phyloP scores from a whole-genome alignment of 2,113 vertebrate genomes.

The Lamprotornis superbus region DNA sequence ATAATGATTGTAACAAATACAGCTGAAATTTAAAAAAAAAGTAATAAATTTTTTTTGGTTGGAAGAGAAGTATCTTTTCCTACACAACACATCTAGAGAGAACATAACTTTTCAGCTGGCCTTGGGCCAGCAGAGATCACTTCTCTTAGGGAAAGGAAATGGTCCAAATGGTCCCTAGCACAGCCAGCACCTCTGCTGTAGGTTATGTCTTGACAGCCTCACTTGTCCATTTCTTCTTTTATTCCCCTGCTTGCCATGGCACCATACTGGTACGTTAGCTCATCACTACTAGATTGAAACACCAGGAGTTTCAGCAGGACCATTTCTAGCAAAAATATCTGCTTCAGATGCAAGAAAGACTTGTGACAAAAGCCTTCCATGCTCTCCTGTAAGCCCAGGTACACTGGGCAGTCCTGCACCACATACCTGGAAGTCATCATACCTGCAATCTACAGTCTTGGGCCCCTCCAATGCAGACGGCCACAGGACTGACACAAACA shows the following conservation, averaged over 20 bases:
- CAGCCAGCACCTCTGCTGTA: not conserved
- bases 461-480: not conserved
- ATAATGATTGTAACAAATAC: not conserved
- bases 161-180: not conserved
- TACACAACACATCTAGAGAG: not conserved
- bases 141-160: not conserved
- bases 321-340: not conserved
- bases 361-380: not conserved
- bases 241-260: not conserved
- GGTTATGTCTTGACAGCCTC: rapidly evolving
- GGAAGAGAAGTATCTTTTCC: not conserved
- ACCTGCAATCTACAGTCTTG: rapidly evolving
- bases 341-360: not conserved
- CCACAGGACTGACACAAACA: not conserved
- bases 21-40: not conserved
- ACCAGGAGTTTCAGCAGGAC: not conserved
- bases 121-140: not conserved
- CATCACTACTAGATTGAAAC: not conserved
- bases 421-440: not conserved
- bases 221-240: not conserved
- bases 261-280: not conserved
- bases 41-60: rapidly evolving
- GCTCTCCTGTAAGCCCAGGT: not conserved
- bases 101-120: not conserved
- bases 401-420: not conserved